Conservation (phyloP, 2,113 vertebrate genomes). For the Vanacampus margaritifer region DNA sequence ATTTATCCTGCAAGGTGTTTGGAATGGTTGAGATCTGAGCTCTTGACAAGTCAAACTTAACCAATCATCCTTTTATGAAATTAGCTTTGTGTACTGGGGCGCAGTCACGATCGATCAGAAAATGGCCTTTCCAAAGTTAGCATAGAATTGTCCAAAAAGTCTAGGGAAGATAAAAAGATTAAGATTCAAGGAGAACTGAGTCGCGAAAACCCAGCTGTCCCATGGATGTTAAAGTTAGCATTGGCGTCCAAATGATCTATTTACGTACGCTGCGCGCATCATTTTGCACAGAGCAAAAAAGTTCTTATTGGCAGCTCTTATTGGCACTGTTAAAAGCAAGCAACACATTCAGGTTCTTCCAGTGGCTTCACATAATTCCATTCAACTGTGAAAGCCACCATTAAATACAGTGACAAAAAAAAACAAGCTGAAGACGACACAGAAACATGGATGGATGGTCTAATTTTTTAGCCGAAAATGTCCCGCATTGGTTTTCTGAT, state of each 20-base stretch:
- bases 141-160: too few relatives aligned
- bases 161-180: too few relatives aligned
- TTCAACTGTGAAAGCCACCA: neutral
- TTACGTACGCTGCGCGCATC: constrained; percentile 28
- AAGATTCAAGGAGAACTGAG: too few relatives aligned
- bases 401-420: constrained; percentile 1
- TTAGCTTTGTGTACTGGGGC: too few relatives aligned
- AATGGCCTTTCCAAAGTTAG: too few relatives aligned
- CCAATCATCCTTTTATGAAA: too few relatives aligned
- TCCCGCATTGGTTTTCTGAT: too few relatives aligned
- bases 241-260: constrained; percentile 22
- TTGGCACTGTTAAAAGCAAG: neutral
- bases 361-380: neutral
- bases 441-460: neutral
- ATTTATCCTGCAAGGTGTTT: too few relatives aligned
- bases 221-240: constrained; percentile 8
- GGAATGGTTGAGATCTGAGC: too few relatives aligned
- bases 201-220: neutral
- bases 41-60: too few relatives aligned
- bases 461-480: too few relatives aligned
- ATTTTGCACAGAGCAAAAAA: neutral
- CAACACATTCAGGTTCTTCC: neutral
- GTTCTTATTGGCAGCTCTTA: neutral
- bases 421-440: neutral
- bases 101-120: too few relatives aligned